These are phyloP conservation scores for Lucinisca nassula DNA, from an alignment of 2,888 invertebrate genomes.

Conservation along the genomic window DNA sequence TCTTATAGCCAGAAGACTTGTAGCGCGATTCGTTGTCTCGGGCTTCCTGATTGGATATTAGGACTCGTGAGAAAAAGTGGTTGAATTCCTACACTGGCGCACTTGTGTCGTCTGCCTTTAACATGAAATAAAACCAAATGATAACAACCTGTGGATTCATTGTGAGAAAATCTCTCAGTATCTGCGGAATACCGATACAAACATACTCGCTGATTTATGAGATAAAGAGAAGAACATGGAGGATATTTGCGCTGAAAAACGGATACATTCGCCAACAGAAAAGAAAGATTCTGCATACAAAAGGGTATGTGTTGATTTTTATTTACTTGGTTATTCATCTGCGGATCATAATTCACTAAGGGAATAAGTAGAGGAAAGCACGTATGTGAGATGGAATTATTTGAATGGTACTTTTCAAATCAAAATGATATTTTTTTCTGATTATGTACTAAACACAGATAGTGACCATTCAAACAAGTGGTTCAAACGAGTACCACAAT, in stretches of 20 bases:
- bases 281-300: conserved; percentile 70
- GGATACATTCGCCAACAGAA: conserved; percentile 54
- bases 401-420: no score
- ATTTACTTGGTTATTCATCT: no score
- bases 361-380: no score
- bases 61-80: conserved; percentile 83
- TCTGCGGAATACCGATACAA: neutral
- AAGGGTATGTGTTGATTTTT: conserved; percentile 64
- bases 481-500: no score
- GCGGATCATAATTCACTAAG: no score
- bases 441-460: neutral
- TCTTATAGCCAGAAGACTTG: conserved; percentile 63
- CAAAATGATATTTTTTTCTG: no score
- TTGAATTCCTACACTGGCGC: conserved; percentile 82
- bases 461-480: no score
- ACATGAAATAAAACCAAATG: conserved; percentile 73
- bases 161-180: neutral
- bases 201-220: neutral
- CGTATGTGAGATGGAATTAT: no score
- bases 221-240: conserved; percentile 41
- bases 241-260: conserved; percentile 53
- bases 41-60: conserved; percentile 78
- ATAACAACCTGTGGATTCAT: conserved; percentile 69
- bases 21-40: conserved; percentile 50
- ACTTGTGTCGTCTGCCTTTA: conserved; percentile 76